A percentile compares a stretch with the other conserved stretches of the same genome.
These are phyloP conservation scores for Micrasema longulum DNA, from an alignment of 1,140 invertebrate genomes.

Conservation along the genomic window DNA sequence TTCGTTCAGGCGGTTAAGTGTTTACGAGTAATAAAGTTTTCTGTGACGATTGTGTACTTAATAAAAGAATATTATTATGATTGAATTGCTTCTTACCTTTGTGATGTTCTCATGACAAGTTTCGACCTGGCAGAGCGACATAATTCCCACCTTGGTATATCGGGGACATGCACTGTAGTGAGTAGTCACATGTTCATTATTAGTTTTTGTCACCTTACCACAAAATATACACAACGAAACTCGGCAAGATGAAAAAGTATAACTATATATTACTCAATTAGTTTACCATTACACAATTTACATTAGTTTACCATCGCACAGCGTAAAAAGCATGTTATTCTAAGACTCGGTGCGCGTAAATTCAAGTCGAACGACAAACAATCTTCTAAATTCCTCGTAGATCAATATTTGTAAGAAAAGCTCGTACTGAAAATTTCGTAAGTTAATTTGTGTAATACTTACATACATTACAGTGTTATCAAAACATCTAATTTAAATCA, in stretches of 20 bases:
- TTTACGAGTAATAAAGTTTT: background rate
- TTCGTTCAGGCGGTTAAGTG: background rate
- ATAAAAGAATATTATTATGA: slow-evolving; percentile 2
- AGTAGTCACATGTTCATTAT: slow-evolving; percentile 24
- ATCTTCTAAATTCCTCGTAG: too few species aligned
- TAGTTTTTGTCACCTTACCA: slow-evolving; percentile 22
- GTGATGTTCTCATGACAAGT: slow-evolving; percentile 34
- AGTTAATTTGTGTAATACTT: too few species aligned
- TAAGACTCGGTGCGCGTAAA: too few species aligned
- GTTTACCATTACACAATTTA: too few species aligned
- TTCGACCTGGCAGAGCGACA: slow-evolving; percentile 14
- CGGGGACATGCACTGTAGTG: slow-evolving; percentile 25
- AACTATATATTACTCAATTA: slow-evolving; percentile 19
- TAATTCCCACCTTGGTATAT: slow-evolving; percentile 30
- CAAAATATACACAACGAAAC: slow-evolving; percentile 1
- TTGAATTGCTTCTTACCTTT: slow-evolving; percentile 28
- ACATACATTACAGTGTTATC: too few species aligned
- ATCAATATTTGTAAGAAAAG: too few species aligned
- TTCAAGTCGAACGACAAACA: too few species aligned
- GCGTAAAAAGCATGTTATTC: background rate
- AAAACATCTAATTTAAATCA: too few species aligned
- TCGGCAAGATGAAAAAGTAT: slow-evolving; percentile 23
- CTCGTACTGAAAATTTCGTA: too few species aligned
- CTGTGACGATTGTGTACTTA: too few species aligned
- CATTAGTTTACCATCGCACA: slow-evolving; percentile 31